Conservation (phyloP, 2,113 vertebrate genomes). For the Mus pahari region DNA sequence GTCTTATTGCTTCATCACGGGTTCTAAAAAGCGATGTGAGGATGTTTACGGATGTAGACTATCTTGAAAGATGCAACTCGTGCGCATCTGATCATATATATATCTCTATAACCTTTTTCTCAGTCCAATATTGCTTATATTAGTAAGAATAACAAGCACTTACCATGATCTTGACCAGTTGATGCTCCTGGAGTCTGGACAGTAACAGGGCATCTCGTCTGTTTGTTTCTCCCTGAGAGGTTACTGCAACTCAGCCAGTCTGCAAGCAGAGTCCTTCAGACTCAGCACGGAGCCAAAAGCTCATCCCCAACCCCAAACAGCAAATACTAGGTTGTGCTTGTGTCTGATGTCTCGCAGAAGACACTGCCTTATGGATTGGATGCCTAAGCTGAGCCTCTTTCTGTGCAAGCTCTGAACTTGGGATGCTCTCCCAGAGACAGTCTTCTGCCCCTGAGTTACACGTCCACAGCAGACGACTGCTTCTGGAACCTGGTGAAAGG, state of each 20-base stretch:
- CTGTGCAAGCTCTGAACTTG: background rate
- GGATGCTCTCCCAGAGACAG: background rate
- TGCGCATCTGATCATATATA: background rate
- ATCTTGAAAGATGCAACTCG: background rate
- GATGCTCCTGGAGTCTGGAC: background rate
- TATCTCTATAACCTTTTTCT: background rate
- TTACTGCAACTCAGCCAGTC: background rate
- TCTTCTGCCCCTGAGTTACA: background rate
- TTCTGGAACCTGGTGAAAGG: no score
- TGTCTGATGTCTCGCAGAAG: background rate
- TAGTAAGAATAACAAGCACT: background rate
- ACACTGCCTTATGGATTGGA: background rate
- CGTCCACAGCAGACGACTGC: background rate
- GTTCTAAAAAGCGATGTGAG: background rate
- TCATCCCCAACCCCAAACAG: background rate
- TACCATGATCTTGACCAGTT: background rate
- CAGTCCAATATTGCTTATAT: background rate
- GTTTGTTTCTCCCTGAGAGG: background rate
- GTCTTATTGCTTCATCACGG: background rate
- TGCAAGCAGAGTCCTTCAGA: background rate
- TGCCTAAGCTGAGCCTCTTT: background rate
- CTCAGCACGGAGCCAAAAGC: background rate
- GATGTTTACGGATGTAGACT: background rate
- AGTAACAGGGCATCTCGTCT: background rate
- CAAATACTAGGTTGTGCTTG: background rate